Evolutionary conservation across 2,113 vertebrate species (phyloP).

Genomic region (Syrmaticus mikado): DNA sequence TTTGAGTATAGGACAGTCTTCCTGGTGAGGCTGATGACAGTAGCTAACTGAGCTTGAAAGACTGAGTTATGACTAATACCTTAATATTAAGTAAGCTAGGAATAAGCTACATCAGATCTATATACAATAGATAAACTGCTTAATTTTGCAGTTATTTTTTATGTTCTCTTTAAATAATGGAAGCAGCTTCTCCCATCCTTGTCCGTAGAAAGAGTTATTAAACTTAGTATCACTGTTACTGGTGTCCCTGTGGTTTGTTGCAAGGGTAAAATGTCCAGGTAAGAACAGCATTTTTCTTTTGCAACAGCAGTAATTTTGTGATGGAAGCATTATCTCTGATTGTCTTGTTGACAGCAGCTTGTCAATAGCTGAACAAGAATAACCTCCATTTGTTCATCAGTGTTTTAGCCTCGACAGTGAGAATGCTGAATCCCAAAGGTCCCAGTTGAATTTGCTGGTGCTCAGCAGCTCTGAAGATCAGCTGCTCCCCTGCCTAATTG

Average conservation of each 20-base stretch:
- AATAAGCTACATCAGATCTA: not conserved
- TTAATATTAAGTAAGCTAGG: not conserved
- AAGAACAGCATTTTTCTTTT: not conserved
- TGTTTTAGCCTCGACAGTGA: not conserved
- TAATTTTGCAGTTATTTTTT: not conserved
- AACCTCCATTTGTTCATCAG: not conserved
- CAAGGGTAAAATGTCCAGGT: not conserved
- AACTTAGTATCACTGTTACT: not conserved
- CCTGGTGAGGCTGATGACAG: not conserved
- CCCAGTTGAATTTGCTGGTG: not conserved
- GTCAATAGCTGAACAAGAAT: fast-evolving
- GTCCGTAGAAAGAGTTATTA: not conserved
- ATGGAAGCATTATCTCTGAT: not conserved
- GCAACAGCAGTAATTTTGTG: not conserved
- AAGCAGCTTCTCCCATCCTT: not conserved
- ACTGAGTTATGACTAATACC: not conserved
- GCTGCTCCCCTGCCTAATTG: not conserved
- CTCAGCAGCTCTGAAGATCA: not conserved
- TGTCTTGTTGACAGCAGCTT: not conserved
- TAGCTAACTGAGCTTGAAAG: not conserved
- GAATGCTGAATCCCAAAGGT: not conserved
- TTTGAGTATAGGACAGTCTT: not conserved
- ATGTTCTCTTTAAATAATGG: not conserved
- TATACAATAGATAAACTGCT: not conserved
- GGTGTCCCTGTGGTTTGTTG: fast-evolving